These are phyloP conservation scores for Erythrocebus patas DNA, from an alignment of 2,113 vertebrate genomes.

Conservation along the genomic window DNA sequence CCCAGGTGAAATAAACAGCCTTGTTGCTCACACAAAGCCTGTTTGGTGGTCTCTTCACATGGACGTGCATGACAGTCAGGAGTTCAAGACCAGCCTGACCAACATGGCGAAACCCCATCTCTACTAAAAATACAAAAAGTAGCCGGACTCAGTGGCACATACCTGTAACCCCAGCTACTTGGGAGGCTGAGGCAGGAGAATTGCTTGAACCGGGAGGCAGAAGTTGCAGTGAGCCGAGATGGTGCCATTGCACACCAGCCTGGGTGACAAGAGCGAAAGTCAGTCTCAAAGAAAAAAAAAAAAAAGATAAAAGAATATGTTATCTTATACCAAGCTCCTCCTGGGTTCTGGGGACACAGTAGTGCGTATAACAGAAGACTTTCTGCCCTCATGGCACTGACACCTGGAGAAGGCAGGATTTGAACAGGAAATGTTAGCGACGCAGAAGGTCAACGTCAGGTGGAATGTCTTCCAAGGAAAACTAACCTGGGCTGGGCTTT, in stretches of 20 bases:
- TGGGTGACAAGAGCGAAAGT: too few species aligned
- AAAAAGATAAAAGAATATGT: background rate
- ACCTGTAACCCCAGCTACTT: too few species aligned
- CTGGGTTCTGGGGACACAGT: background rate
- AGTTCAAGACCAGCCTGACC: background rate
- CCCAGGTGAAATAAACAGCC: too few species aligned
- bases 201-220: too few species aligned
- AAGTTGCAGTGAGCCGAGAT: too few species aligned
- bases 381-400: background rate
- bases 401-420: background rate
- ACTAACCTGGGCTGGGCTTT: background rate
- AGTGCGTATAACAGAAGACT: background rate
- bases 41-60: too few species aligned
- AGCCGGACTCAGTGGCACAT: accelerated
- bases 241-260: too few species aligned
- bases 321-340: background rate
- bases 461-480: background rate
- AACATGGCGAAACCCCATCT: background rate
- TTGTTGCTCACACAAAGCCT: too few species aligned
- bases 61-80: too few species aligned
- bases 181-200: too few species aligned
- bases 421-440: background rate
- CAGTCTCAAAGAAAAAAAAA: background rate
- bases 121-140: background rate
- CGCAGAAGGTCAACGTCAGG: background rate